Percentiles rank a stretch among this genome's conserved stretches.
phyloP scores from a whole-genome alignment of 2,113 vertebrate genomes.

The Salminus brasiliensis region DNA sequence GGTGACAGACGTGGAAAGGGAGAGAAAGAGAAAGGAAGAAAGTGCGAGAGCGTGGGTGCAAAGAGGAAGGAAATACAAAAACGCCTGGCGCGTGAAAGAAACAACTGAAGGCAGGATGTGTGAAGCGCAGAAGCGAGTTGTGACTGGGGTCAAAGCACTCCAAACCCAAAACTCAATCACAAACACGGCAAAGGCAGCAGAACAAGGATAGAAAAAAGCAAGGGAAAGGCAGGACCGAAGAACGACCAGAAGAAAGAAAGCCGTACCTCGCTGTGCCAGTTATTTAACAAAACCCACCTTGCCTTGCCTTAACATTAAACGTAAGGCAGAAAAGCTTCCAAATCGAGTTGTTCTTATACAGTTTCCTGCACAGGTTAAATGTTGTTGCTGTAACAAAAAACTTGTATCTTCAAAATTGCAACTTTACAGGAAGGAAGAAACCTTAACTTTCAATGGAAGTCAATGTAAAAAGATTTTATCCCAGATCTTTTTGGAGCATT shows the following conservation, averaged over 20 bases:
- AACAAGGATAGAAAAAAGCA: not conserved
- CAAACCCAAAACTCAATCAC: not conserved
- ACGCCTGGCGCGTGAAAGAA: not conserved
- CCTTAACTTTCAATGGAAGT: no score
- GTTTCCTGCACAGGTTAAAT: no score
- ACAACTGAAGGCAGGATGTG: not conserved
- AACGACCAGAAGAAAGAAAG: not conserved
- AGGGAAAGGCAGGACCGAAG: not conserved
- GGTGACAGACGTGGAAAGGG: not conserved
- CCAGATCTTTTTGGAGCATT: no score
- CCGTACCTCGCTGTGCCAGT: no score
- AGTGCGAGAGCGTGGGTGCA: not conserved
- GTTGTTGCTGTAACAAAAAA: no score
- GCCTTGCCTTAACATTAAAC: no score
- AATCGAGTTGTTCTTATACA: no score
- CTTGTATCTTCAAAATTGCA: no score
- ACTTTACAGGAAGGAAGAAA: no score
- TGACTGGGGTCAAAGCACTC: not conserved
- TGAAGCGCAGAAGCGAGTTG: not conserved
- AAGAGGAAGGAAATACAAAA: slow-evolving; percentile 1
- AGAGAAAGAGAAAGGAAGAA: not conserved
- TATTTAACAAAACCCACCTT: no score
- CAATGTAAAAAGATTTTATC: no score
- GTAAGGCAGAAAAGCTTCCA: no score
- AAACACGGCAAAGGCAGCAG: not conserved